Base-by-base conservation (phyloP, 1,140 invertebrate genomes). In the Drosophila suzukii region DNA sequence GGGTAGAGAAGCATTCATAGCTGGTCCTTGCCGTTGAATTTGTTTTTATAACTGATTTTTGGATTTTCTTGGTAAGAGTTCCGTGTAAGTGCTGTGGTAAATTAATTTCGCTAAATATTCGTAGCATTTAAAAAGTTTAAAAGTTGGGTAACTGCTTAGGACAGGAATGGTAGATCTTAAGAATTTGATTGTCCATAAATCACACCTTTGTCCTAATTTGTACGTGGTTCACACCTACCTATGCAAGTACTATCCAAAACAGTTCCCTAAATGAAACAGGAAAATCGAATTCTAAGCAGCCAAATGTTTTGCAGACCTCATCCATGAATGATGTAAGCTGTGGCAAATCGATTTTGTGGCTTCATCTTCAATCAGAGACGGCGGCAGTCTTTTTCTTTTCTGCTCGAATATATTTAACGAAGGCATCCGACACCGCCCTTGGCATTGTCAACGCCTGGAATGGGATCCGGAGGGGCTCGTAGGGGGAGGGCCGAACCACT, bases 401-500 rank as follows among this genome's bases (percentile, higher is more conserved):
- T 27, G 32, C 39, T 50, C 53, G 66, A 71, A 72, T 72, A 58
- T 43, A 72, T 72, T 72, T 58, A 49, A 49, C 36, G 51, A 50
- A 57, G 47, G 34, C 60, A 66, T 15, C 72, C 54, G 47, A 49
- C 59, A 75, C 67, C 73, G 67, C 67, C 67, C 60, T 54, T 78
- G 78, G 78, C 66, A 85, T 82, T 85, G 82, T 85, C 82, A 85
- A 85, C 83, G 83, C 77, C 78, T 73, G 61, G 49, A 32, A 27
- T 44, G 36, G 39, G 30, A 43, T n/a, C 27, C 32, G 13, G 20
- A n/a, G 12, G 34, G 41, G 30, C 6, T 15, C n/a, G 65, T 41
- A 39, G 72, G 60, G 32, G 43, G 63, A 46, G 38, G 43, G 24
- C 24, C 49, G 44, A 73, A 44, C 84, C 83, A 88, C 83, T 88